phyloP scores from a whole-genome alignment of 1,140 invertebrate species.

The Drosophila seguyi region DNA sequence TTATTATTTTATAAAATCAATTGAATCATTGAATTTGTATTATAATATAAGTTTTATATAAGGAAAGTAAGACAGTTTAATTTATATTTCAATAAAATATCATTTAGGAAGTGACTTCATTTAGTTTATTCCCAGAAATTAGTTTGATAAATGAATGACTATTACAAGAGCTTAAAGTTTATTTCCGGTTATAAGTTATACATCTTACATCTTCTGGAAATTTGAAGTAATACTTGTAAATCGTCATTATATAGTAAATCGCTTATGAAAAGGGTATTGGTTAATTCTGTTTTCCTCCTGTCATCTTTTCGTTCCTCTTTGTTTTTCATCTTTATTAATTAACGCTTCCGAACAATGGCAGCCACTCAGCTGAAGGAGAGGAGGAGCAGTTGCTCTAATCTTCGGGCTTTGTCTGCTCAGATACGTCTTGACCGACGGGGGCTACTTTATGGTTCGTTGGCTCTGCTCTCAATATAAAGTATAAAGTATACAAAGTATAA shows the following conservation, averaged over 20 bases:
- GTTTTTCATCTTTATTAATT: slow-evolving; percentile 72
- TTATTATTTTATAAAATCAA: not conserved
- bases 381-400: slow-evolving; percentile 56
- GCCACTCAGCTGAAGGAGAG: slow-evolving; percentile 55
- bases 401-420: slow-evolving; percentile 45
- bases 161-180: not conserved
- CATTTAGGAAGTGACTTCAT: not conserved
- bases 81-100: not conserved
- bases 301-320: slow-evolving; percentile 9
- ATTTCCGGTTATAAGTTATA: not conserved
- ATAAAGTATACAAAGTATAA: slow-evolving; percentile 1
- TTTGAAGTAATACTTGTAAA: not conserved
- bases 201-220: not conserved
- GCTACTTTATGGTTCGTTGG: slow-evolving; percentile 76
- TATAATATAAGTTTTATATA: not conserved
- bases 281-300: slow-evolving; percentile 1
- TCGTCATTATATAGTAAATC: not conserved
- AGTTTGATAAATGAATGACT: not conserved
- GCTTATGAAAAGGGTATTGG: not conserved
- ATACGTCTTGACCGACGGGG: slow-evolving; percentile 26
- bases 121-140: too few species aligned
- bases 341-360: slow-evolving; percentile 68
- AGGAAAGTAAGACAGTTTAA: not conserved
- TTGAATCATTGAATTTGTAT: too few species aligned
- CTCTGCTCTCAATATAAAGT: slow-evolving; percentile 41